Evolutionary conservation across 2,797 vertebrate species (phyloP), one percentile per base, ranked within the genome.

Genomic region (Acanthiza pusilla): DNA sequence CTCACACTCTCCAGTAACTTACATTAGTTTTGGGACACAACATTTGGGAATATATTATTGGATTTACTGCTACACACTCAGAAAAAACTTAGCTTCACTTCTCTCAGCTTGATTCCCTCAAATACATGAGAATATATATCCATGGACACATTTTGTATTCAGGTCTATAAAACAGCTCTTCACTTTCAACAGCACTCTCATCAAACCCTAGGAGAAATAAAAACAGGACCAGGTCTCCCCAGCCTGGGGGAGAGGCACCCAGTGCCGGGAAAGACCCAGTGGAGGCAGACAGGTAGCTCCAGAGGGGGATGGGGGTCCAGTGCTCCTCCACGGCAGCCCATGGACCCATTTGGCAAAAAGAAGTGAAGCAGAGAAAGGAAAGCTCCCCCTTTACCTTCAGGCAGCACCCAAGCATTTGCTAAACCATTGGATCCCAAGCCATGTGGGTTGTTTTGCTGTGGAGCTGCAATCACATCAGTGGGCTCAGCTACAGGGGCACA

Each of bases 241-340:
- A 48, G 27, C 8, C 63, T 57, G 36, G 61, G 25, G 11, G 32
- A 84, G 23, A 71, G 11, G 30, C 10, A 53, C 13, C 4, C 10
- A 15, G 7, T 27, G 30, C 50, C 36, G 16, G 42, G n/a, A 51
- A 54, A 14, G 11, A 47, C 13, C 11, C 1, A 1, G 22, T 4
- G 3, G 11, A 65, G 21, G 11, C 11, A 18, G 48, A 43, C 4
- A 3, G 43, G 15, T 5, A 38, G 40, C 7, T 43, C 10, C 30
- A 45, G 58, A 38, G 21, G 12, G 5, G 1, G 7, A 6, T 12
- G 29, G 16, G 30, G 4, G 1, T 42, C 9, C 42, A 48, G 32
- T 0, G 4, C 1, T 40, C 19, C n/a, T 63, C 32, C 48, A n/a
- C 0, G 2, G 51, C 32, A 57, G 13, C 10, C 40, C 4, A 1